phyloP scores from a whole-genome alignment of 2,888 invertebrate species.

The Ormyrus thymus region DNA sequence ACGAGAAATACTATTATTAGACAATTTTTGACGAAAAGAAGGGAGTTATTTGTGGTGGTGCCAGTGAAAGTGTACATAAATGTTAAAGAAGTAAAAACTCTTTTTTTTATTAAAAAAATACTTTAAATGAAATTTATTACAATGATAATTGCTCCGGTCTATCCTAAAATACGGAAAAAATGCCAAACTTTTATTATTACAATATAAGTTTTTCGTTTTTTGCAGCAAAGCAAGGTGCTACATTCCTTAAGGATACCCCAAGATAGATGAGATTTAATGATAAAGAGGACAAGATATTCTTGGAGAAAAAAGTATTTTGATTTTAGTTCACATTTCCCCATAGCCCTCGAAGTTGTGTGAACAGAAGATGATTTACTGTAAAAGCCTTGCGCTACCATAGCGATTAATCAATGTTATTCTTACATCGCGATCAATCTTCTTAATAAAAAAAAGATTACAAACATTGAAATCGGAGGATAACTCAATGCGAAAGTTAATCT shows the following conservation, averaged over 20 bases:
- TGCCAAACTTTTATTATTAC: constrained; percentile 7
- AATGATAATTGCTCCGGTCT: too few relatives aligned
- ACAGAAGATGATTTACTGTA: constrained; percentile 53
- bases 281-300: constrained; percentile 29
- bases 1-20: too few relatives aligned
- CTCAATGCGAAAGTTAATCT: constrained; percentile 49
- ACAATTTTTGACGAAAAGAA: too few relatives aligned
- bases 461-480: constrained; percentile 45
- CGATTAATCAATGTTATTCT: constrained; percentile 51
- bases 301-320: constrained; percentile 62
- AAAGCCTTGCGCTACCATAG: constrained; percentile 44
- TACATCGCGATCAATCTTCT: constrained; percentile 47
- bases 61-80: too few relatives aligned
- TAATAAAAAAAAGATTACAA: constrained; percentile 30
- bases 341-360: constrained; percentile 62
- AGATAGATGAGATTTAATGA: constrained; percentile 79
- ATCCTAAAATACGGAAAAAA: too few relatives aligned
- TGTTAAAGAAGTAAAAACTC: too few relatives aligned
- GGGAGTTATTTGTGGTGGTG: too few relatives aligned
- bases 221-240: constrained; percentile 87
- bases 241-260: constrained; percentile 85
- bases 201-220: constrained; percentile 65
- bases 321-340: constrained; percentile 60
- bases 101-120: too few relatives aligned
- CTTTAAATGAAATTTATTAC: too few relatives aligned